A percentile compares a stretch with the other conserved stretches of the same genome.
Conservation (phyloP, 1,140 invertebrate genomes). For the Nephotettix cincticeps region DNA sequence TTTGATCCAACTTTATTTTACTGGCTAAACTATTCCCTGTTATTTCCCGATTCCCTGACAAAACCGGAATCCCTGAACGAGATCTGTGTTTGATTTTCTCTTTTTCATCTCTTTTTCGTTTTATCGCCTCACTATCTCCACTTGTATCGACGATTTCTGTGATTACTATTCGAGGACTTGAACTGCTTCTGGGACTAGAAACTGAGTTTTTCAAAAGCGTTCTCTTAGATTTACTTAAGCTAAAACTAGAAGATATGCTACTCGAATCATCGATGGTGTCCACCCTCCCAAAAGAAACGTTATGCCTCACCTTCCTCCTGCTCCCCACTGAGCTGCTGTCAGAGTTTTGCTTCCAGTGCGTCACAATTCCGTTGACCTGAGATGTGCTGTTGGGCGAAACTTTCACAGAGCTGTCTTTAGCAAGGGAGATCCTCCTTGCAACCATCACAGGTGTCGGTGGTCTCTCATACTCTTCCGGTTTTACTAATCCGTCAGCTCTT, state of each 20-base stretch:
- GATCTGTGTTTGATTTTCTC: not conserved
- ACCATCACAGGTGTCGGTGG: constrained; percentile 5
- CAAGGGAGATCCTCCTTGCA: not conserved
- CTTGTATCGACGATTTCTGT: not conserved
- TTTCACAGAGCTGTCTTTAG: not conserved
- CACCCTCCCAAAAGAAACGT: constrained; percentile 5
- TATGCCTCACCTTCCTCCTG: not conserved
- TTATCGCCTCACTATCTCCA: not conserved
- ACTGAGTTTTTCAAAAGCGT: not conserved
- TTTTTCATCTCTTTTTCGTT: not conserved
- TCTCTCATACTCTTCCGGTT: not conserved
- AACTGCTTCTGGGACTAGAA: not conserved
- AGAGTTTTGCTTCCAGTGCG: not conserved
- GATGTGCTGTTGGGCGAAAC: not conserved
- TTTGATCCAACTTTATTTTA: not conserved
- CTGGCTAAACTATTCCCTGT: not conserved
- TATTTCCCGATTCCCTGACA: not conserved
- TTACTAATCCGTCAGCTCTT: not conserved
- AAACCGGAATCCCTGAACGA: not conserved
- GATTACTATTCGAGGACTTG: not conserved
- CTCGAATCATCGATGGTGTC: not conserved
- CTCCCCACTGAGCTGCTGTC: not conserved
- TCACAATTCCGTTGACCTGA: not conserved
- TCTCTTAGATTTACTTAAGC: not conserved
- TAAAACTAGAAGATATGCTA: not conserved